Conservation (phyloP, 1,140 invertebrate genomes). For the Pissodes strobi region DNA sequence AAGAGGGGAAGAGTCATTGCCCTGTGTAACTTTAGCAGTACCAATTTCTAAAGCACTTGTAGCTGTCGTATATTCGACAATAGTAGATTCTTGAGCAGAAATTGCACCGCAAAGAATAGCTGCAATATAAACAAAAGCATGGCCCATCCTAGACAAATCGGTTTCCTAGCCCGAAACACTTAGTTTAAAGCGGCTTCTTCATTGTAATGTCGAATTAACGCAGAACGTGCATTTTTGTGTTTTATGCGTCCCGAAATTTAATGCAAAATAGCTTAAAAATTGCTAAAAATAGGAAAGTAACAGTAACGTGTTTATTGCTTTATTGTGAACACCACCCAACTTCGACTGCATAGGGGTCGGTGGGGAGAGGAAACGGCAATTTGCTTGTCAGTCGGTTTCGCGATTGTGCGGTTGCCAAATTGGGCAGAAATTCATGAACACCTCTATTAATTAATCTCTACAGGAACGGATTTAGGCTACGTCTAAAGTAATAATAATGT, state of each 20-base stretch:
- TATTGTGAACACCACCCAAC: slow-evolving; percentile 27
- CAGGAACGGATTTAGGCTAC: neutral
- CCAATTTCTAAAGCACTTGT: slow-evolving; percentile 16
- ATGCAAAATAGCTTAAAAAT: neutral
- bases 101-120: slow-evolving; percentile 40
- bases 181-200: slow-evolving; percentile 17
- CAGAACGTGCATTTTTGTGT: slow-evolving; percentile 5
- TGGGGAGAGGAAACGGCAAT: neutral
- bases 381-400: slow-evolving; percentile 5
- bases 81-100: slow-evolving; percentile 36
- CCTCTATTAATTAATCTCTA: neutral
- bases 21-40: slow-evolving; percentile 21
- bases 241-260: neutral
- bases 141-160: slow-evolving; percentile 46
- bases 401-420: neutral
- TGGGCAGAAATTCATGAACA: neutral
- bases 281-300: slow-evolving; percentile 15
- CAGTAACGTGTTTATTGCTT: slow-evolving; percentile 18
- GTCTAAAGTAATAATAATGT: no score
- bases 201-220: slow-evolving; percentile 1
- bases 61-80: slow-evolving; percentile 25
- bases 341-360: slow-evolving; percentile 8
- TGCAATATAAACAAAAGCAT: slow-evolving; percentile 49
- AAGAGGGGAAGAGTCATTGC: slow-evolving; percentile 43
- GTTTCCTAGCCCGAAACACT: slow-evolving; percentile 10